Conservation (phyloP, 2,797 vertebrate species). For the Siniperca obscura region DNA sequence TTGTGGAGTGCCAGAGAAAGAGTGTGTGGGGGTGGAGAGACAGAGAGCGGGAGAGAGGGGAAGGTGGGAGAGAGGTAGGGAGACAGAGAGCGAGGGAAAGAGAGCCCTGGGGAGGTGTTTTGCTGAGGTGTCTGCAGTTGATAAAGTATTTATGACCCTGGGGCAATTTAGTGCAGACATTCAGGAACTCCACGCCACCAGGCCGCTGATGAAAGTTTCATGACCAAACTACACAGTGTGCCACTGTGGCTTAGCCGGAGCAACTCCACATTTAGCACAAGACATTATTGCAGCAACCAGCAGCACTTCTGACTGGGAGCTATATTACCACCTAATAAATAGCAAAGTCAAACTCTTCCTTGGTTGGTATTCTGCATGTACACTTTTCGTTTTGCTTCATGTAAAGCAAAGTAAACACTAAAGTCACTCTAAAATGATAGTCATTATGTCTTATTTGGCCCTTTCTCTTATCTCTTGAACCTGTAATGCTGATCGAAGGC, state of each 20-base stretch:
- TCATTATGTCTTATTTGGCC: background rate
- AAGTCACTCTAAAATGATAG: background rate
- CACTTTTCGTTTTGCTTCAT: background rate
- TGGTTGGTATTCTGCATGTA: background rate
- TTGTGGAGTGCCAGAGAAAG: conserved; percentile 5
- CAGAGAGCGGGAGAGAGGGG: background rate
- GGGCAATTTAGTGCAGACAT: conserved; percentile 71
- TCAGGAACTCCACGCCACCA: conserved; percentile 60
- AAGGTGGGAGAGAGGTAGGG: background rate
- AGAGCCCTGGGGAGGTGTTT: conserved; percentile 64
- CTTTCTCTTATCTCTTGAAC: background rate
- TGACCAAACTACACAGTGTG: conserved; percentile 54
- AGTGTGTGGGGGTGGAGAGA: conserved; percentile 1
- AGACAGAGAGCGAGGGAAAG: conserved; percentile 23
- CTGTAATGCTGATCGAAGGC: conserved; percentile 13
- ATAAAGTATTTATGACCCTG: conserved; percentile 80
- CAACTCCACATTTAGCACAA: conserved; percentile 42
- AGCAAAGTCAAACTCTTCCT: conserved; percentile 1
- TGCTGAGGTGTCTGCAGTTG: conserved; percentile 75
- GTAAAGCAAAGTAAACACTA: background rate
- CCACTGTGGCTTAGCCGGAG: conserved; percentile 25
- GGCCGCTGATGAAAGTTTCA: conserved; percentile 75
- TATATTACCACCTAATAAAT: conserved; percentile 24
- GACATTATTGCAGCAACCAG: conserved; percentile 27
- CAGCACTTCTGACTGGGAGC: background rate